A percentile compares a stretch with the other conserved stretches of the same genome.
These are phyloP conservation scores for Falco peregrinus DNA, from an alignment of 2,797 vertebrate species.

Conservation along the genomic window DNA sequence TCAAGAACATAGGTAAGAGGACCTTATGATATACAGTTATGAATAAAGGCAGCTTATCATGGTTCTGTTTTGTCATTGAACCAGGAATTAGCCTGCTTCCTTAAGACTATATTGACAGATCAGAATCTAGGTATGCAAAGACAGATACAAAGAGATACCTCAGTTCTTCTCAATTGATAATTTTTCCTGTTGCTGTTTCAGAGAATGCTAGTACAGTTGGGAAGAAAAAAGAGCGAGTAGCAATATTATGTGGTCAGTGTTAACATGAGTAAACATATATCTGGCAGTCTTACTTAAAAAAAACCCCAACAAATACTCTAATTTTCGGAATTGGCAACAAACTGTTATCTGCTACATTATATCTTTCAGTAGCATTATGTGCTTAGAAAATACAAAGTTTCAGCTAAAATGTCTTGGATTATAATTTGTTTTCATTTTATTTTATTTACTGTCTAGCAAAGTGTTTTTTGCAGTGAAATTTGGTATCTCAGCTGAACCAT, in stretches of 20 bases:
- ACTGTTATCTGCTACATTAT: background rate
- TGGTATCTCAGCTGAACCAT: slow-evolving; percentile 32
- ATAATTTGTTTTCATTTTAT: background rate
- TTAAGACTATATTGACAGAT: background rate
- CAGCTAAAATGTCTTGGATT: background rate
- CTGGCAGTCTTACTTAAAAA: background rate
- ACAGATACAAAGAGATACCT: background rate
- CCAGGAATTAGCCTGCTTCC: background rate
- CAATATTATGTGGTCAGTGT: background rate
- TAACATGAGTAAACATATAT: background rate
- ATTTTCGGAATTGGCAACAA: background rate
- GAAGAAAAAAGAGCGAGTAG: background rate
- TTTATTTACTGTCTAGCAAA: slow-evolving; percentile 8
- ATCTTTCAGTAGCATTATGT: background rate
- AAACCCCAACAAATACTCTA: background rate
- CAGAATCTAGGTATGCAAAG: background rate
- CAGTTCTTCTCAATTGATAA: background rate
- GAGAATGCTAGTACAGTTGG: background rate
- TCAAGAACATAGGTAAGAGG: background rate
- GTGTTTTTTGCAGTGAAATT: slow-evolving; percentile 23
- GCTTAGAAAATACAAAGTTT: background rate
- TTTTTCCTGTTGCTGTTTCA: background rate
- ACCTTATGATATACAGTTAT: background rate
- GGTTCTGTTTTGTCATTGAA: background rate
- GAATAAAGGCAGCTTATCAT: background rate